Evolutionary conservation across 1,140 invertebrate species (phyloP).

Genomic region (Pogonognathellus flavescens): DNA sequence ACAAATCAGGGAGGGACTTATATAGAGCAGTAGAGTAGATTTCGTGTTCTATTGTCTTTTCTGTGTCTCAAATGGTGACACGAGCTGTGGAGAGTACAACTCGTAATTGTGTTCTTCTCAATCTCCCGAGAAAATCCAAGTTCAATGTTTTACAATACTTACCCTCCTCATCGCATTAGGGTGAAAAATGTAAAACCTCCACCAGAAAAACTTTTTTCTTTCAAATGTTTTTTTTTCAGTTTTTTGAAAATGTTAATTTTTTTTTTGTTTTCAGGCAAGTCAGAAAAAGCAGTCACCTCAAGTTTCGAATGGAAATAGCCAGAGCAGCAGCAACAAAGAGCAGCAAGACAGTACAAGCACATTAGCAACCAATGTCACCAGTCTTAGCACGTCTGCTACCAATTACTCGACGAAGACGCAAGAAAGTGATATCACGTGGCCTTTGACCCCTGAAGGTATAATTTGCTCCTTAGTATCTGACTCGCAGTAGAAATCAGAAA

Average conservation of each 20-base stretch:
- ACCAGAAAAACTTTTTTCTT: not conserved
- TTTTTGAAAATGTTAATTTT: not conserved
- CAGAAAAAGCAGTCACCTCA: conserved; percentile 60
- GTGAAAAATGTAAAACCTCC: conserved; percentile 56
- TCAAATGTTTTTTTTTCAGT: conserved; percentile 13
- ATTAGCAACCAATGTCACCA: conserved; percentile 30
- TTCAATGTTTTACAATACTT: conserved; percentile 65
- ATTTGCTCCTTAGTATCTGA: not conserved
- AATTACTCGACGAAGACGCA: conserved; percentile 55
- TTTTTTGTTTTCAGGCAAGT: conserved; percentile 58
- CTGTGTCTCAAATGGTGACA: conserved; percentile 12
- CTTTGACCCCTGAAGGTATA: conserved; percentile 64
- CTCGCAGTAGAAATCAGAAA: too few relatives aligned
- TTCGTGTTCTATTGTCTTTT: not conserved
- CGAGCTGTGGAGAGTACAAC: conserved; percentile 8
- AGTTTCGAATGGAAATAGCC: conserved; percentile 37
- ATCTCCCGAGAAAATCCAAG: not conserved
- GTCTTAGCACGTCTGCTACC: conserved; percentile 45
- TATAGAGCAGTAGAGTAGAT: too few relatives aligned
- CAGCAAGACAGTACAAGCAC: conserved; percentile 53
- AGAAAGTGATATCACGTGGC: conserved; percentile 65
- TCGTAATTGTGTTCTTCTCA: conserved; percentile 9
- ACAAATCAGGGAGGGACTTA: too few relatives aligned
- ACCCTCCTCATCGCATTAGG: conserved; percentile 61
- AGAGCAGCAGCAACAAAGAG: conserved; percentile 54